Percentiles rank a stretch among this genome's conserved stretches.
Conservation (phyloP, 2,113 vertebrate species). For the Pluvianellus socialis region DNA sequence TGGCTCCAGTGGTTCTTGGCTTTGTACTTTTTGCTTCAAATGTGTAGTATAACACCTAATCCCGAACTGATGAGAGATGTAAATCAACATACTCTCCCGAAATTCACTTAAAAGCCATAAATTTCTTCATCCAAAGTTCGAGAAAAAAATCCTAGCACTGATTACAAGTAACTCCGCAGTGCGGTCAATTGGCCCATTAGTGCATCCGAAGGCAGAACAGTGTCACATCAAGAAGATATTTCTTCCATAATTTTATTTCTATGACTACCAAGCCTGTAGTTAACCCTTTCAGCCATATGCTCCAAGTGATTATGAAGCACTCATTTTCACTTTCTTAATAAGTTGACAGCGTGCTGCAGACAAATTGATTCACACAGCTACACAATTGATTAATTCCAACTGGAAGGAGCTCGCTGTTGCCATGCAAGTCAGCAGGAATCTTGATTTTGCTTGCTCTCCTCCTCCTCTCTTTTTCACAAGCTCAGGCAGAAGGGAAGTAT, state of each 20-base stretch:
- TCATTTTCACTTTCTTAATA: conserved; percentile 22
- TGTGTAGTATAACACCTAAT: neutral
- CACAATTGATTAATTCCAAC: neutral
- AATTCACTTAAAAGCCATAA: neutral
- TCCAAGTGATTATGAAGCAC: neutral
- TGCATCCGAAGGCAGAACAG: neutral
- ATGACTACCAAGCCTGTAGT: neutral
- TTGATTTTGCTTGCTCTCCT: neutral
- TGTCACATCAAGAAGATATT: neutral
- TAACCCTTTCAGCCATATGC: neutral
- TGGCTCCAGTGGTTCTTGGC: neutral
- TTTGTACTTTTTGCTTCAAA: neutral
- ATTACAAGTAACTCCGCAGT: neutral
- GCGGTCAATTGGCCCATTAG: neutral
- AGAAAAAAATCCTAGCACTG: neutral
- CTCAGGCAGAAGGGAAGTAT: neutral
- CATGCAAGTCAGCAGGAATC: neutral
- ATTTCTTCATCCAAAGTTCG: neutral
- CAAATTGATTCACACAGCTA: neutral
- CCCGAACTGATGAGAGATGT: neutral
- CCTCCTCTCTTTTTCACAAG: neutral
- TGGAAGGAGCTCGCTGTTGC: neutral
- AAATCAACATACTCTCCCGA: neutral
- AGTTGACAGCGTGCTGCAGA: neutral
- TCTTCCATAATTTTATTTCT: neutral